Conservation (phyloP, 2,113 vertebrate genomes). For the Eleginops maclovinus region DNA sequence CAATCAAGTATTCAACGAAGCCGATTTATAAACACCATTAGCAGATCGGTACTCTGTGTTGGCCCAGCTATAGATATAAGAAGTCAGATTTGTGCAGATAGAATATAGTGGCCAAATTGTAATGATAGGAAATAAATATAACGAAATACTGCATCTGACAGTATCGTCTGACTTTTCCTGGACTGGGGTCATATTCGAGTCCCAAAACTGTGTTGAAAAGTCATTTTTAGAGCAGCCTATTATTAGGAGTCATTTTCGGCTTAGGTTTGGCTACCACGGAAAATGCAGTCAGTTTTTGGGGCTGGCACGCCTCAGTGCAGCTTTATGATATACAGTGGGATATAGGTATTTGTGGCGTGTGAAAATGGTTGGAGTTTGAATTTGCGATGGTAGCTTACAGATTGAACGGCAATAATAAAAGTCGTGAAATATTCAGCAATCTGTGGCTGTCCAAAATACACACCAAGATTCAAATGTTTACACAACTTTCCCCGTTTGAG, state of each 20-base stretch:
- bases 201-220: conserved; percentile 19
- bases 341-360: conserved; percentile 24
- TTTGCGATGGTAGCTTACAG: background rate
- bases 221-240: conserved; percentile 32
- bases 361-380: background rate
- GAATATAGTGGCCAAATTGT: too few species aligned
- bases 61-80: too few species aligned
- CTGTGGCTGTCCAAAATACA: background rate
- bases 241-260: conserved; percentile 31
- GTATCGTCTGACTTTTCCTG: background rate
- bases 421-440: background rate
- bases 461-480: background rate
- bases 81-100: background rate
- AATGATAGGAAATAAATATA: background rate
- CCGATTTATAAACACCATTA: too few species aligned
- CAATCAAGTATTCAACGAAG: too few species aligned
- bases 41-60: too few species aligned
- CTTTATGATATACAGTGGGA: conserved; percentile 11
- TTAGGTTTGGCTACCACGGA: conserved; percentile 20
- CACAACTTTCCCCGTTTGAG: background rate
- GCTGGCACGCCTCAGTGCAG: background rate
- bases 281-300: conserved; percentile 16
- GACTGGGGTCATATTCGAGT: conserved; percentile 13
- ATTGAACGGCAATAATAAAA: conserved; percentile 15
- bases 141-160: background rate